Evolutionary conservation across 2,797 vertebrate species (phyloP).

Genomic region (Aplochiton taeniatus): DNA sequence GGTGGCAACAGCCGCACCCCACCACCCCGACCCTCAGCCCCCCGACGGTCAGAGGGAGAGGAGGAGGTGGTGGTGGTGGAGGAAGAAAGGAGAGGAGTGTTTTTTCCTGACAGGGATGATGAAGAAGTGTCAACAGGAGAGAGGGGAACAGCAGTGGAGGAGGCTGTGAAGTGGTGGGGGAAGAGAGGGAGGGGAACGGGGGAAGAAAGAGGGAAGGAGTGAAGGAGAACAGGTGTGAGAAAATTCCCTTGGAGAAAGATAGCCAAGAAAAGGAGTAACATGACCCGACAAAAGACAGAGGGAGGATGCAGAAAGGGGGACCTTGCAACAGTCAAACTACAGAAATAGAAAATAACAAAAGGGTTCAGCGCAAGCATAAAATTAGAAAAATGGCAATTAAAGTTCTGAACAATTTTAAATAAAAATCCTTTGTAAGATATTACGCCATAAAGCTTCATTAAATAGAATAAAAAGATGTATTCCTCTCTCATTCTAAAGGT

Average conservation of each 20-base stretch:
- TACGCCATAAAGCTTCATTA: constrained; percentile 47
- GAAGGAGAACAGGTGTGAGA: constrained; percentile 67
- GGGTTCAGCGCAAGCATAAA: constrained; percentile 29
- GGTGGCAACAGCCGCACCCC: constrained; percentile 86
- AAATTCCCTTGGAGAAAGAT: constrained; percentile 21
- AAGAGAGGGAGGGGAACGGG: constrained; percentile 33
- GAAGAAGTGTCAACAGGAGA: constrained; percentile 83
- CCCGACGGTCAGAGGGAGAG: constrained; percentile 74
- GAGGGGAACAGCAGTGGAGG: constrained; percentile 73
- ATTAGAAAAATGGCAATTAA: constrained; percentile 23
- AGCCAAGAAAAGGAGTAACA: constrained; percentile 39
- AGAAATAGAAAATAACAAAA: constrained; percentile 19
- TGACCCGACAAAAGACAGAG: constrained; percentile 27
- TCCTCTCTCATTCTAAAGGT: neutral
- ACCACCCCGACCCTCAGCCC: constrained; percentile 67
- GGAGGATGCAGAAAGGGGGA: constrained; percentile 3
- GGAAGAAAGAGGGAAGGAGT: constrained; percentile 55
- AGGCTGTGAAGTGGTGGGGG: constrained; percentile 80
- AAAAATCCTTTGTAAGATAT: constrained; percentile 40
- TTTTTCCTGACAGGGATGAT: constrained; percentile 77
- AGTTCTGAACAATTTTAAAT: constrained; percentile 53
- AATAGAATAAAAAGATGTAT: constrained; percentile 41
- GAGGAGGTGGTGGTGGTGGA: constrained; percentile 64
- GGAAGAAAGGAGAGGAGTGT: constrained; percentile 61
- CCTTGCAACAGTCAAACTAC: constrained; percentile 52